A percentile compares a stretch with the other conserved stretches of the same genome.
phyloP scores from a whole-genome alignment of 2,113 vertebrate species.

The Neogobius melanostomus region DNA sequence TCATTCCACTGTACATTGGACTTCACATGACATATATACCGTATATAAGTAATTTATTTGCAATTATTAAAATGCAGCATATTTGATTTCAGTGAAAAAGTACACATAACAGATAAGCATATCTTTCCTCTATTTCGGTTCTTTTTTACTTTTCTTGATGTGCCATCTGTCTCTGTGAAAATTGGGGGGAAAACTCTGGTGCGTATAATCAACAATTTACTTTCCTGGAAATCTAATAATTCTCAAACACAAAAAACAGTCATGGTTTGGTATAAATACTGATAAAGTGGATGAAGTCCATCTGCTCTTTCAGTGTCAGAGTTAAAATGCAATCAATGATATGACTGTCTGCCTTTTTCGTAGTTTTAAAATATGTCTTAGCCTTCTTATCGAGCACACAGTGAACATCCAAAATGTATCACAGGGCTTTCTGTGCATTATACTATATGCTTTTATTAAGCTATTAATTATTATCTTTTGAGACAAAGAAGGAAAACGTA shows the following conservation, averaged over 20 bases:
- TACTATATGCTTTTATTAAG: too few relatives aligned
- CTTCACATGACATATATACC: neutral
- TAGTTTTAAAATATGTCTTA: too few relatives aligned
- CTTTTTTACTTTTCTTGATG: neutral
- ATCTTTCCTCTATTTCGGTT: neutral
- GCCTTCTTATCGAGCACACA: too few relatives aligned
- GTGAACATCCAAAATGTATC: too few relatives aligned
- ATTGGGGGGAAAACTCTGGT: neutral
- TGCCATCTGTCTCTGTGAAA: neutral
- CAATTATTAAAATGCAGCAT: neutral
- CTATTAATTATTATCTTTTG: too few relatives aligned
- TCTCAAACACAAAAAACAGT: neutral
- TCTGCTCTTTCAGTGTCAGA: too few relatives aligned
- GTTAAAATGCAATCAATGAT: too few relatives aligned
- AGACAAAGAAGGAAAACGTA: too few relatives aligned
- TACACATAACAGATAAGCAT: neutral
- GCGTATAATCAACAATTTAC: neutral
- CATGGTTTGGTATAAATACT: neutral
- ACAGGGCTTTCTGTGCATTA: too few relatives aligned
- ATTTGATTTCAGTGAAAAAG: slow-evolving; percentile 12
- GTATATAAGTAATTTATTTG: neutral
- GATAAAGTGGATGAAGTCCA: too few relatives aligned
- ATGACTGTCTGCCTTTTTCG: too few relatives aligned
- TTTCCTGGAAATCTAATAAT: neutral
- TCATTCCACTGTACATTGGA: too few relatives aligned